Evolutionary conservation across 2,888 invertebrate species (phyloP), one percentile per base, ranked within the genome.

Genomic region (Carpatolechia fugitivella): DNA sequence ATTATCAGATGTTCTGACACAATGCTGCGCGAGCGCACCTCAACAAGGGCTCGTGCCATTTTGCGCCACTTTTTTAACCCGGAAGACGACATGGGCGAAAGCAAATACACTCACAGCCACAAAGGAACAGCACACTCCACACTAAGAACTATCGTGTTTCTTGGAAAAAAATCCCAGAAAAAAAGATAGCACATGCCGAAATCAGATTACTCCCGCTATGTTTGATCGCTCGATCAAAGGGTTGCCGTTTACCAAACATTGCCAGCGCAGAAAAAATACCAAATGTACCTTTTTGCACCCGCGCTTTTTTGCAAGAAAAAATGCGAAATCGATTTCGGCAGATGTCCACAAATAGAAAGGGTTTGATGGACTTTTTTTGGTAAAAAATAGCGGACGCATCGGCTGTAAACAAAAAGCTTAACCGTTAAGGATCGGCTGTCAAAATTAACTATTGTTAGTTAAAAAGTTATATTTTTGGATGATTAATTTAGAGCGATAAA

Each of bases 281-380:
- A 76, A 46, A 36, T 31, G 76, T 58, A 76, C 76, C 74, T 85
- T 86, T 87, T 85, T 87, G 86, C 87, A 78, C 78, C 85, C 76
- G 82, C 65, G 68, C 70, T 82, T 85, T 88, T 87, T 85, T 76
- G 62, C 54, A 56, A 57, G 70, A 84, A 87, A 87, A 87, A 89
- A 87, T 82, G 85, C 83, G 78, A 87, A 88, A 87, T 85, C 81
- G 84, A 86, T 87, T 88, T 86, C 81, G 85, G 87, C 90, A 90
- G 90, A 89, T 90, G 90, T 84, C 86, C 80, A 74, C 79, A 80
- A 79, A 82, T 82, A 84, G 81, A 88, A 87, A 85, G 85, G 88
- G 87, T 89, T 88, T 84, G 81, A 84, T 84, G 69, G 70, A 68
- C 75, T 78, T 80, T 72, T 73, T 69, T 68, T 48, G 30, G 63